Evolutionary conservation across 1,140 invertebrate species (phyloP).

Genomic region (Cyclargus thomasi): DNA sequence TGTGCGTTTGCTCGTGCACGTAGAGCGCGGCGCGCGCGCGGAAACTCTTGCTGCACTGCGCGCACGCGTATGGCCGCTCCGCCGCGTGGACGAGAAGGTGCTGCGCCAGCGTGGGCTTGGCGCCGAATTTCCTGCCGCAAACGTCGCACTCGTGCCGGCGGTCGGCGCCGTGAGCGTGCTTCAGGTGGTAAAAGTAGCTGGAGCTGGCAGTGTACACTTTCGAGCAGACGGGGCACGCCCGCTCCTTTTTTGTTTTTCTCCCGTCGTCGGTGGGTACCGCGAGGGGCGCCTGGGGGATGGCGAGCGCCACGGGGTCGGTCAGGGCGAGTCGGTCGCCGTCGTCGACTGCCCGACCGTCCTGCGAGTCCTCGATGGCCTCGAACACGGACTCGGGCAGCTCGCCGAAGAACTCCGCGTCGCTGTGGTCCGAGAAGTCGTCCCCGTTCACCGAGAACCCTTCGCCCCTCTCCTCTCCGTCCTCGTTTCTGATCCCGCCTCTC

Average conservation of each 20-base stretch:
- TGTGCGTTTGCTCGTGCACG: slow-evolving; percentile 69
- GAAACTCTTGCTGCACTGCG: slow-evolving; percentile 74
- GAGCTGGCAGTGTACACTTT: slow-evolving; percentile 80
- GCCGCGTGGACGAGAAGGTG: slow-evolving; percentile 67
- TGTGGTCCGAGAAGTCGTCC: slow-evolving; percentile 48
- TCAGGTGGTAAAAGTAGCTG: slow-evolving; percentile 78
- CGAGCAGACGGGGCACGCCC: slow-evolving; percentile 80
- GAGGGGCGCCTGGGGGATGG: no score
- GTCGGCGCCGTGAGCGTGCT: slow-evolving; percentile 76
- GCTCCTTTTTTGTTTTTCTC: slow-evolving; percentile 73
- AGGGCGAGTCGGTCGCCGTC: neutral
- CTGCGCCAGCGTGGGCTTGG: slow-evolving; percentile 54
- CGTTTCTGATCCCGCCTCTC: no score
- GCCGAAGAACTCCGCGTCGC: slow-evolving; percentile 45
- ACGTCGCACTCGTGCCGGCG: slow-evolving; percentile 73
- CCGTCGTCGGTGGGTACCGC: slow-evolving; percentile 11
- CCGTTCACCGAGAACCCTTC: neutral
- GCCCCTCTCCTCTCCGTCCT: neutral
- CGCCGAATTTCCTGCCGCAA: slow-evolving; percentile 75
- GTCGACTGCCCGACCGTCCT: slow-evolving; percentile 27
- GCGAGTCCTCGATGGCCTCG: slow-evolving; percentile 50
- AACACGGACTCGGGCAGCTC: slow-evolving; percentile 52
- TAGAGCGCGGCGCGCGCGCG: slow-evolving; percentile 73
- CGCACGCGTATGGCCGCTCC: slow-evolving; percentile 70
- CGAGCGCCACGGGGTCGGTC: neutral